phyloP scores from a whole-genome alignment of 2,113 vertebrate species.

The Galeopterus variegatus region DNA sequence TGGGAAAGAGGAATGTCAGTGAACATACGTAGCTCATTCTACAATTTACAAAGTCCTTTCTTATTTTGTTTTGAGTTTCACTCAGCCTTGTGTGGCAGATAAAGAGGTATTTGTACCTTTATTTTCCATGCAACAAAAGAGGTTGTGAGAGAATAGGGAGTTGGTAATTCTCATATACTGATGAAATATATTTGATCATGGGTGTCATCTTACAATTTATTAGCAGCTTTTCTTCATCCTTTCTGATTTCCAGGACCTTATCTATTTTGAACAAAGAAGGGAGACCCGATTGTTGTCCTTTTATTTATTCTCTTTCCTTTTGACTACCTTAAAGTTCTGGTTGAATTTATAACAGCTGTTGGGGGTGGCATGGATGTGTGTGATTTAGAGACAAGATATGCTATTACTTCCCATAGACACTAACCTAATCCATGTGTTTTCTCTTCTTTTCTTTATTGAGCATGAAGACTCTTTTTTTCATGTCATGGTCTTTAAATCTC shows the following conservation, averaged over 20 bases:
- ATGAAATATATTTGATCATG: not conserved
- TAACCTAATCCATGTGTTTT: slow-evolving; percentile 52
- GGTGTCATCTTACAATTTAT: not conserved
- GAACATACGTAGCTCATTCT: not conserved
- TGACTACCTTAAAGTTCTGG: slow-evolving; percentile 11
- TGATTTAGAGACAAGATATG: slow-evolving; percentile 66
- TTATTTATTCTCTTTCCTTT: slow-evolving; percentile 10
- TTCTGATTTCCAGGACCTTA: slow-evolving; percentile 12
- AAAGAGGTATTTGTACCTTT: not conserved
- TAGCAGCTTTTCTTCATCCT: not conserved
- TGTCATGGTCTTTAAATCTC: slow-evolving; percentile 52
- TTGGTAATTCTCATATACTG: not conserved
- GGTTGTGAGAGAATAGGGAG: not conserved
- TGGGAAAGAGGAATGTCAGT: not conserved
- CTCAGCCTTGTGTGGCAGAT: not conserved
- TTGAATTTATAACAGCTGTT: slow-evolving; percentile 60
- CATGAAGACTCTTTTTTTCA: not conserved
- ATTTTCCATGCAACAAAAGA: not conserved
- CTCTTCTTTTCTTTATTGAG: not conserved
- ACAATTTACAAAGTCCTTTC: not conserved
- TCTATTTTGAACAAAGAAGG: slow-evolving; percentile 29
- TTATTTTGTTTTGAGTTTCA: slow-evolving; percentile 42
- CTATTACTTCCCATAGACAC: not conserved
- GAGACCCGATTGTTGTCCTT: not conserved
- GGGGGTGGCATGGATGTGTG: not conserved